Percentiles rank a stretch among this genome's conserved stretches.
Conservation (phyloP, 2,797 vertebrate species). For the Perodicticus potto region DNA sequence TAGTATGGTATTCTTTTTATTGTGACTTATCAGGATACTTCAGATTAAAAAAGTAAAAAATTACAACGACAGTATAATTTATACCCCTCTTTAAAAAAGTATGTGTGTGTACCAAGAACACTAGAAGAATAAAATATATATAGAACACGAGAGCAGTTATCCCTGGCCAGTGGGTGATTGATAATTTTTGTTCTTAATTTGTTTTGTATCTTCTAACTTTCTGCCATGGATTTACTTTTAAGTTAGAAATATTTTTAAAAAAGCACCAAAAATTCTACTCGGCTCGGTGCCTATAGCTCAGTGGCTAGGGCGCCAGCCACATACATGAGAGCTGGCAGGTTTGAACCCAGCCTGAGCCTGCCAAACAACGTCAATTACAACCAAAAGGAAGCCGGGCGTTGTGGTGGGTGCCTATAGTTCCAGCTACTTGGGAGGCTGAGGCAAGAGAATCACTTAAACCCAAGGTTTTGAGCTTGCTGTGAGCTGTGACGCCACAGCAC, state of each 20-base stretch:
- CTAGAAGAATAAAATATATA: neutral
- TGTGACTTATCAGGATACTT: neutral
- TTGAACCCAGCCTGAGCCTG: no score
- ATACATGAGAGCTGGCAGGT: no score
- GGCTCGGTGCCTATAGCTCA: no score
- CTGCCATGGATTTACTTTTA: neutral
- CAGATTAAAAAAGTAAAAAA: neutral
- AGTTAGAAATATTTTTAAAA: neutral
- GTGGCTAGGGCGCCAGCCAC: no score
- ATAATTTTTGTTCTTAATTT: neutral
- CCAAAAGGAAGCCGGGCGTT: no score
- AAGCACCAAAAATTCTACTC: neutral
- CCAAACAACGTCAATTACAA: no score
- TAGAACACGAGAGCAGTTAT: neutral
- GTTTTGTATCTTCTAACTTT: neutral
- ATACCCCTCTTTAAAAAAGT: neutral
- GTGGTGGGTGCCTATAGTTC: no score
- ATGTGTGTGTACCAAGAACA: neutral
- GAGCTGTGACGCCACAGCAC: no score
- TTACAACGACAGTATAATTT: neutral
- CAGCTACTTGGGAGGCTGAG: no score
- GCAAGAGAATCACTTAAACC: no score
- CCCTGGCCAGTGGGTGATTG: neutral
- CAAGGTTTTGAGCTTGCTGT: no score
- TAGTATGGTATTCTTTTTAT: neutral